Evolutionary conservation across 2,113 vertebrate genomes (phyloP).

Genomic region (Lophura nycthemera): DNA sequence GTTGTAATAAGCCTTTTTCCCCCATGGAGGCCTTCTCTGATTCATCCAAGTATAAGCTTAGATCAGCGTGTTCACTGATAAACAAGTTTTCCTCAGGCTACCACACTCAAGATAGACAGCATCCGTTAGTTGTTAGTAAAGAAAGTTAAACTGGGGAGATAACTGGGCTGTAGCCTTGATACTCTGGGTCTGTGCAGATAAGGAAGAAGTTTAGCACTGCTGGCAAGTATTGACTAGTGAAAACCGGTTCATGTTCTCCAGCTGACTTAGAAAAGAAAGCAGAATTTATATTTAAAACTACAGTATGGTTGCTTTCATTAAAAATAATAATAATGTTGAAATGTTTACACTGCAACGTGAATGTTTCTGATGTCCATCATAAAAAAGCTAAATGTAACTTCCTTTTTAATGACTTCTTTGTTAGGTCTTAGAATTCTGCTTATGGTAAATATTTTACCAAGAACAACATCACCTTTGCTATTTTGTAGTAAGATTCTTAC

Average conservation of each 20-base stretch:
- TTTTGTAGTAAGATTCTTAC: not conserved
- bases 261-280: not conserved
- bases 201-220: not conserved
- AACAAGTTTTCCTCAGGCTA: not conserved
- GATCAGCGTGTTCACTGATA: not conserved
- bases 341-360: fast-evolving
- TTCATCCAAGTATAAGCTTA: not conserved
- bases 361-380: not conserved
- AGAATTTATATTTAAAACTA: not conserved
- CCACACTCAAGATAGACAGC: not conserved
- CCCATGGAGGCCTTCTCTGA: not conserved
- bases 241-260: not conserved
- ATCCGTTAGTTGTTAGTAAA: not conserved
- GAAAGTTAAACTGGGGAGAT: not conserved
- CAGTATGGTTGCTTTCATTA: not conserved
- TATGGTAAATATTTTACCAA: not conserved
- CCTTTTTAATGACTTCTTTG: not conserved
- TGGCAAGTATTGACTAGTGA: not conserved
- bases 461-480: not conserved
- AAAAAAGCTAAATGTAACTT: not conserved
- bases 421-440: not conserved
- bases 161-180: not conserved
- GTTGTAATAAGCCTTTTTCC: not conserved
- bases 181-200: not conserved
- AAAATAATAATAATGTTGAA: not conserved